Evolutionary conservation across 1,140 invertebrate genomes (phyloP).

Genomic region (Babylonia areolata): DNA sequence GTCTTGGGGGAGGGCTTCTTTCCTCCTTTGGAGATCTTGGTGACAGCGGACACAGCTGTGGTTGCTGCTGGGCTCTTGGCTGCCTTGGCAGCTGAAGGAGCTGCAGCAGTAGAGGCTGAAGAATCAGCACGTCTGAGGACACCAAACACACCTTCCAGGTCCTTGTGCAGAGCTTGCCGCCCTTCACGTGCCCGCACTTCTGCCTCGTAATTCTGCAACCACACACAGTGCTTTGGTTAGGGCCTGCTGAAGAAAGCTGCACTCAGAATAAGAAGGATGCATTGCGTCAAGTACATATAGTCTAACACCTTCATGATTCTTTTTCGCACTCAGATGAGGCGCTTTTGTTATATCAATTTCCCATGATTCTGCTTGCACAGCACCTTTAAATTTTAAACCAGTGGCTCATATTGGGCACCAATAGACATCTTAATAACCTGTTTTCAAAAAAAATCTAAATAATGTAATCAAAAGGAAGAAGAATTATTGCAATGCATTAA

Average conservation of each 20-base stretch:
- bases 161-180: not conserved
- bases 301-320: too few relatives aligned
- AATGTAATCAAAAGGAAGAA: not conserved
- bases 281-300: not conserved
- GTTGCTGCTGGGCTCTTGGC: not conserved
- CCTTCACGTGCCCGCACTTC: conserved; percentile 39
- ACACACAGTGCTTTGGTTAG: not conserved
- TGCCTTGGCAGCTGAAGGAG: not conserved
- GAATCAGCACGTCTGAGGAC: conserved; percentile 45
- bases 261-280: not conserved
- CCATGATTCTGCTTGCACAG: too few relatives aligned
- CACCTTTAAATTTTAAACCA: not conserved
- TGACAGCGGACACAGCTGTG: not conserved
- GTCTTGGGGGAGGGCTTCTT: not conserved
- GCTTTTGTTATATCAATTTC: not conserved
- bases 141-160: conserved; percentile 42
- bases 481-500: too few relatives aligned
- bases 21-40: not conserved
- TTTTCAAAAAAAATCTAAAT: not conserved
- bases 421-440: not conserved
- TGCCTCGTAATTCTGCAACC: conserved; percentile 34
- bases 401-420: not conserved
- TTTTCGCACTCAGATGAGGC: not conserved
- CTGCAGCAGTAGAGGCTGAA: not conserved
- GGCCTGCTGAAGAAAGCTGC: too few relatives aligned